Conservation (phyloP, 2,113 vertebrate species). For the Myocastor coypus region DNA sequence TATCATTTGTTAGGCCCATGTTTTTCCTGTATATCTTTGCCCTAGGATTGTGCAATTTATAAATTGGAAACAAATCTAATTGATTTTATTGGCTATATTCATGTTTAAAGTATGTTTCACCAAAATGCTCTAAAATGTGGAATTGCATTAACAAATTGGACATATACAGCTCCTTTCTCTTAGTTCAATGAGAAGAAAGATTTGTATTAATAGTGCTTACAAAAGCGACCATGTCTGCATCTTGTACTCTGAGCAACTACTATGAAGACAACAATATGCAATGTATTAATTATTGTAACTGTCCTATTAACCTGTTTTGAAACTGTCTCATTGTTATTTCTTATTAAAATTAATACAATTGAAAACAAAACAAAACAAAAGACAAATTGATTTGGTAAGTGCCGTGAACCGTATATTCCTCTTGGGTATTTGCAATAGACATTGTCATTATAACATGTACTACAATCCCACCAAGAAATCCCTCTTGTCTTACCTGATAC, state of each 20-base stretch:
- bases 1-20: background rate
- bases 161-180: no score
- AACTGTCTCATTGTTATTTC: no score
- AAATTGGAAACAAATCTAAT: background rate
- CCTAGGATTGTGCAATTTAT: background rate
- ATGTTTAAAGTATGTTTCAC: background rate
- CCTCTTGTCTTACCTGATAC: background rate
- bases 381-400: background rate
- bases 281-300: no score
- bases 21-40: constrained; percentile 24
- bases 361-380: no score
- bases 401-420: background rate
- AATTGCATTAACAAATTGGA: background rate
- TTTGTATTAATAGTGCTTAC: no score
- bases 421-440: background rate
- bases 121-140: background rate
- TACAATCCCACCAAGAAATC: background rate
- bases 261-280: no score
- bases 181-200: no score
- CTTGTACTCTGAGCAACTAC: no score
- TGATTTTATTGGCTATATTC: background rate
- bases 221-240: no score
- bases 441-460: background rate
- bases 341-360: no score
- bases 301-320: no score